Conservation (phyloP, 2,113 vertebrate genomes). For the Motacilla alba region DNA sequence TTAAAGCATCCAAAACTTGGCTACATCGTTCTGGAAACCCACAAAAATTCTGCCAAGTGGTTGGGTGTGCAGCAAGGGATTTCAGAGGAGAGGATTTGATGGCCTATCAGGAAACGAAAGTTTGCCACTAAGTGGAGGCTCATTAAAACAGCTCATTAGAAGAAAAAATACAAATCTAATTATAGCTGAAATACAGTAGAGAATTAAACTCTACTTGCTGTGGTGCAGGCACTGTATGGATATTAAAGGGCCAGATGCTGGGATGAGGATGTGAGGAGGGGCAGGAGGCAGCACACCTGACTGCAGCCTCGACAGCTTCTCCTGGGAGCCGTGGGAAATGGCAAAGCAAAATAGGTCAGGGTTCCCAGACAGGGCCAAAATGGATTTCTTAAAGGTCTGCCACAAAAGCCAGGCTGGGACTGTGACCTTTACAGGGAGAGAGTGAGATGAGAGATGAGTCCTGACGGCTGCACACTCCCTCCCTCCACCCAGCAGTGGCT, state of each 20-base stretch:
- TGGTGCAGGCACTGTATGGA: not conserved
- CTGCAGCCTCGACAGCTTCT: not conserved
- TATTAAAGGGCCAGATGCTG: not conserved
- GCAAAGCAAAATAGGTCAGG: constrained; percentile 46
- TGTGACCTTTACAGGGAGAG: constrained; percentile 60
- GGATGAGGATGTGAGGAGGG: not conserved
- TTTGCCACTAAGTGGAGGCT: constrained; percentile 49
- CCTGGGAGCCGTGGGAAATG: constrained; percentile 21
- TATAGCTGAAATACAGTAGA: constrained; percentile 48
- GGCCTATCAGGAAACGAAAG: constrained; percentile 53
- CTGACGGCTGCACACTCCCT: not conserved
- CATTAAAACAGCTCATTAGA: constrained; percentile 53
- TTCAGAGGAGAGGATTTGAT: constrained; percentile 18
- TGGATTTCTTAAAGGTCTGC: constrained; percentile 53
- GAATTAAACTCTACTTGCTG: not conserved
- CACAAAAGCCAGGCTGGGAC: constrained; percentile 1
- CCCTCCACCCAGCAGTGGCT: not conserved
- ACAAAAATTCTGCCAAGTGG: constrained; percentile 7
- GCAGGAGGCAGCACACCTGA: not conserved
- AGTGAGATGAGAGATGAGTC: not conserved
- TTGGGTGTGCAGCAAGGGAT: not conserved
- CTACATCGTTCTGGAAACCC: not conserved
- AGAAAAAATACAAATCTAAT: constrained; percentile 50
- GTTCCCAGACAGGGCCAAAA: constrained; percentile 35
- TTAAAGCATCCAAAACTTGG: not conserved